phyloP scores from a whole-genome alignment of 1,140 invertebrate species.

The Temnothorax nylanderi region DNA sequence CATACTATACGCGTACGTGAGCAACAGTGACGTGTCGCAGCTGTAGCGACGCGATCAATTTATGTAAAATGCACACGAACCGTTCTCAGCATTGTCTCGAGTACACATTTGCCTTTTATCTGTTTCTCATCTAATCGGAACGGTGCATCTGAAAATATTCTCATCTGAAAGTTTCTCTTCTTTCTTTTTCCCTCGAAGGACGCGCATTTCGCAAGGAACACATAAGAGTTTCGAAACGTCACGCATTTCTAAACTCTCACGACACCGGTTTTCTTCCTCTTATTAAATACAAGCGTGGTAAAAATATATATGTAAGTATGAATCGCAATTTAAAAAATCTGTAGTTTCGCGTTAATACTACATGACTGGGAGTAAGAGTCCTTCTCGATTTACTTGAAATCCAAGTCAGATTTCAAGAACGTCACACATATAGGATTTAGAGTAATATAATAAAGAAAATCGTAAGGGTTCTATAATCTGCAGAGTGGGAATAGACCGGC shows the following conservation, averaged over 20 bases:
- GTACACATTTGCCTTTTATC: slow-evolving; percentile 8
- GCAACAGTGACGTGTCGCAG: slow-evolving; percentile 3
- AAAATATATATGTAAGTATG: slow-evolving; percentile 7
- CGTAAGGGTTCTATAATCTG: not conserved
- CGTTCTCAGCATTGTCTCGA: not conserved
- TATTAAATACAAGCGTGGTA: slow-evolving; percentile 5
- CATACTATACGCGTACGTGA: not conserved
- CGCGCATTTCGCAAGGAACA: not conserved
- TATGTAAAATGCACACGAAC: slow-evolving; percentile 6
- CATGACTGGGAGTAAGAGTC: slow-evolving; percentile 2
- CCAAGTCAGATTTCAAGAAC: not conserved
- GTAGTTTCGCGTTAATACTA: not conserved
- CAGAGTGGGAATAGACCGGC: not conserved
- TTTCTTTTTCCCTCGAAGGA: not conserved
- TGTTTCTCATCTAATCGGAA: not conserved
- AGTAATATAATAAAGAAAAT: not conserved
- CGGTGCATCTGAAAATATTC: not conserved
- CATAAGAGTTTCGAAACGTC: not conserved
- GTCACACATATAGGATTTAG: not conserved
- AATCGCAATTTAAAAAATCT: slow-evolving; percentile 6
- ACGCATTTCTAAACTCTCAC: not conserved
- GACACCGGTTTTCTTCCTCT: not conserved
- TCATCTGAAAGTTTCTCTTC: not conserved
- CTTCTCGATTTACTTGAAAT: slow-evolving; percentile 24
- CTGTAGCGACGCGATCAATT: not conserved